Evolutionary conservation across 2,113 vertebrate species (phyloP), one percentile per base, ranked within the genome.

Genomic region (Macrotus californicus): DNA sequence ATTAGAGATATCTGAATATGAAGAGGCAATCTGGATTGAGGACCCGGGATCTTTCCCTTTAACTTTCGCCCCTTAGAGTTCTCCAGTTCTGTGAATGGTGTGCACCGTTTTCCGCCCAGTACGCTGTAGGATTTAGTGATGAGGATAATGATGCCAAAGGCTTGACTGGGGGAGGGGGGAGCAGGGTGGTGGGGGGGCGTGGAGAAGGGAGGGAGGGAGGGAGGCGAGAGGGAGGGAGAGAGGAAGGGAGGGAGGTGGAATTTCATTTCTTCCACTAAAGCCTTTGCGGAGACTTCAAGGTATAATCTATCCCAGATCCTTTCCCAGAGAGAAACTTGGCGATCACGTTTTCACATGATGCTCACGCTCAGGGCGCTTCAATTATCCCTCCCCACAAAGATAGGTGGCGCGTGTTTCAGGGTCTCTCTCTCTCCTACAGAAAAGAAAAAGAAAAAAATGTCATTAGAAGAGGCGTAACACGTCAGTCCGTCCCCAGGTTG

Each of bases 321-420:
- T 99, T 99, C 99, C 98, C 98, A 98, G 98, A 98, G 98, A 98
- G 97, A 98, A 98, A 99, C 99, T 99, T 99, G 98, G 98, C 99
- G 98, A 98, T 99, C 98, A 99, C 99, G 99, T 99, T 99, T 99
- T 98, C 99, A 99, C 98, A 99, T 99, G 99, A 99, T 99, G 99
- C 99, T 99, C 99, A 99, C 99, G 99, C 99, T 99, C 99, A 99
- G 99, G 98, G 98, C 99, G 99, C 98, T 99, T 99, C 99, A 99
- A 99, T 99, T 99, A 99, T 99, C 99, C 99, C 99, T 99, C 99
- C 99, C 99, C 99, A 99, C 99, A 99, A 99, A 99, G 99, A 99
- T 99, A 99, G 99, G 99, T 99, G 99, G 99, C 99, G 99, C 99
- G 99, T 99, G 99, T 99, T 99, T 98, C 99, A 99, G 99, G 99